Evolutionary conservation across 2,113 vertebrate genomes (phyloP).

Genomic region (Laticauda laticaudata): DNA sequence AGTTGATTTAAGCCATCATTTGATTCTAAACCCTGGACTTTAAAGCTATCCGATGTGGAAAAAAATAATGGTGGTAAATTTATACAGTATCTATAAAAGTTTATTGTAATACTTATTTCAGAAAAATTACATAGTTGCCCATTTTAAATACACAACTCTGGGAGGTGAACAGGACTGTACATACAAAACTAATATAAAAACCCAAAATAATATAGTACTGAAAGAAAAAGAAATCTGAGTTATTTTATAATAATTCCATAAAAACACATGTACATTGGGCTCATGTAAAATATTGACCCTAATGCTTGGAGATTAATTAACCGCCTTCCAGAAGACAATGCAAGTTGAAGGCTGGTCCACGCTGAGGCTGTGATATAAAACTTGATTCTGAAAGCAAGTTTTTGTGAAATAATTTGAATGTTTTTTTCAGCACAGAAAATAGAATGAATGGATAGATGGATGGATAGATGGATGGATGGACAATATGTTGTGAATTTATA

Average conservation of each 20-base stretch:
- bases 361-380: not conserved
- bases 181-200: not conserved
- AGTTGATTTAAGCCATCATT: not conserved
- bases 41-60: not conserved
- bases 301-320: not conserved
- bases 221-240: not conserved
- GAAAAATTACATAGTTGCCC: not conserved
- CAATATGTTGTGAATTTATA: not conserved
- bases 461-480: too few species aligned
- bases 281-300: not conserved
- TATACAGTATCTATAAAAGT: not conserved
- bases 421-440: not conserved
- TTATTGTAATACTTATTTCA: not conserved
- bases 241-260: not conserved
- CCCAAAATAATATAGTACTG: not conserved
- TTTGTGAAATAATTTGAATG: not conserved
- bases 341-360: not conserved
- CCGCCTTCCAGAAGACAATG: not conserved
- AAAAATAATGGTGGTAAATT: accelerated
- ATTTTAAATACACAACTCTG: not conserved
- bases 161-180: not conserved
- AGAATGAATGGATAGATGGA: too few species aligned
- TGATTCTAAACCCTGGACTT: not conserved
- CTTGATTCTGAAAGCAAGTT: not conserved
- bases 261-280: not conserved